phyloP scores from a whole-genome alignment of 2,113 vertebrate genomes.

The Hippocampus abdominalis region DNA sequence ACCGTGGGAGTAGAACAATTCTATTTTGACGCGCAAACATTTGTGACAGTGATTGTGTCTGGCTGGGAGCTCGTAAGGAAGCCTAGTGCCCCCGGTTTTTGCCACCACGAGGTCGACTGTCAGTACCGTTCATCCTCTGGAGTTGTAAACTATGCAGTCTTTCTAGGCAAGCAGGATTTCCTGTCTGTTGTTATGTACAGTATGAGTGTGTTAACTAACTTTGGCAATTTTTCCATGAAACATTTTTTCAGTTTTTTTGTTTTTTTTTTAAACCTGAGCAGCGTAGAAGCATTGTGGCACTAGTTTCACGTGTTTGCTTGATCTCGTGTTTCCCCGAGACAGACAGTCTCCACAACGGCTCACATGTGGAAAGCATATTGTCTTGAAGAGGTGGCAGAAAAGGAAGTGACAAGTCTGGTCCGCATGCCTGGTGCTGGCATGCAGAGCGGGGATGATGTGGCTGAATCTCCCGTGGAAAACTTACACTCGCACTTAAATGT shows the following conservation, averaged over 20 bases:
- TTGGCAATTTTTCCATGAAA: background rate
- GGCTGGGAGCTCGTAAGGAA: conserved; percentile 55
- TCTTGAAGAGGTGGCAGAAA: conserved; percentile 63
- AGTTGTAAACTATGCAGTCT: conserved; percentile 45
- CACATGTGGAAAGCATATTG: conserved; percentile 62
- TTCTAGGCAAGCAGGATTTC: conserved; percentile 60
- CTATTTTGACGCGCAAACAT: conserved; percentile 56
- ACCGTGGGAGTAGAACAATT: conserved; percentile 48
- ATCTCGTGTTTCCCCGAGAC: conserved; percentile 38
- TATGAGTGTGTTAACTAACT: conserved; percentile 3
- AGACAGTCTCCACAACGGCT: conserved; percentile 32
- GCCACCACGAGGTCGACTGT: conserved; percentile 57
- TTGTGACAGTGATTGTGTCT: conserved; percentile 59
- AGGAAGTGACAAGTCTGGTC: conserved; percentile 60
- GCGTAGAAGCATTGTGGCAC: conserved; percentile 26
- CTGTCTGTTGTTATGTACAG: conserved; percentile 43
- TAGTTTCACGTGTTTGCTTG: conserved; percentile 27
- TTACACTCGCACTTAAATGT: conserved; percentile 57
- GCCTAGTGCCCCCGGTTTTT: conserved; percentile 53
- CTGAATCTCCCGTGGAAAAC: conserved; percentile 66
- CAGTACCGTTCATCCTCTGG: conserved; percentile 48
- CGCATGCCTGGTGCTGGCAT: conserved; percentile 59
- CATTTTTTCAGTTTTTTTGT: background rate
- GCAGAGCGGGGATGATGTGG: conserved; percentile 65
- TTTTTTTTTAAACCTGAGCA: conserved; percentile 4